These are phyloP conservation scores for Pterophyllum scalare DNA, from an alignment of 2,113 vertebrate species.

Conservation along the genomic window DNA sequence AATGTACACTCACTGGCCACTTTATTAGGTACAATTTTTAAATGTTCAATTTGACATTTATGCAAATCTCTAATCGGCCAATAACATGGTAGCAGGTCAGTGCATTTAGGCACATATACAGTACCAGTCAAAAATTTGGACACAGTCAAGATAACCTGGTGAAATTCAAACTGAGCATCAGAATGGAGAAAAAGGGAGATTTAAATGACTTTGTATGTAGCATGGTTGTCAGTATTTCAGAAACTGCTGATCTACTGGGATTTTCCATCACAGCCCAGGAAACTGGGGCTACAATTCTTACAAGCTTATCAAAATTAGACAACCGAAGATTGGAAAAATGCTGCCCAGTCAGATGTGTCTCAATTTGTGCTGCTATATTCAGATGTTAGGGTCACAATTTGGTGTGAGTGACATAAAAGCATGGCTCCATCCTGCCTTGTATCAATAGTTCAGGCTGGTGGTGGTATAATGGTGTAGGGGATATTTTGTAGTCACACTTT, in stretches of 20 bases:
- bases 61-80: neutral
- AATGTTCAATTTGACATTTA: rapidly evolving
- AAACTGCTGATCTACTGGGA: rapidly evolving
- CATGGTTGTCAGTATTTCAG: neutral
- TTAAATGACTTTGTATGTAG: too few relatives aligned
- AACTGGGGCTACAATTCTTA: neutral
- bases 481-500: neutral
- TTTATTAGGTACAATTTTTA: neutral
- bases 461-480: neutral
- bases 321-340: neutral
- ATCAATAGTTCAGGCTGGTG: neutral
- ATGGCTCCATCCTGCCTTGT: neutral
- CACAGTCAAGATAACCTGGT: too few relatives aligned
- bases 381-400: neutral
- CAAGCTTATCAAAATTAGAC: neutral
- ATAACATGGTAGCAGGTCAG: neutral
- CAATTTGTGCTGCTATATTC: rapidly evolving
- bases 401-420: neutral
- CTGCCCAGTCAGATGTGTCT: neutral
- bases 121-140: too few relatives aligned
- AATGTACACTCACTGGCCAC: neutral
- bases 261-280: neutral
- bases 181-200: too few relatives aligned
- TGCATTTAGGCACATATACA: rapidly evolving
- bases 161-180: too few relatives aligned